Evolutionary conservation across 2,888 invertebrate species (phyloP).

Genomic region (Orchesella flavescens): DNA sequence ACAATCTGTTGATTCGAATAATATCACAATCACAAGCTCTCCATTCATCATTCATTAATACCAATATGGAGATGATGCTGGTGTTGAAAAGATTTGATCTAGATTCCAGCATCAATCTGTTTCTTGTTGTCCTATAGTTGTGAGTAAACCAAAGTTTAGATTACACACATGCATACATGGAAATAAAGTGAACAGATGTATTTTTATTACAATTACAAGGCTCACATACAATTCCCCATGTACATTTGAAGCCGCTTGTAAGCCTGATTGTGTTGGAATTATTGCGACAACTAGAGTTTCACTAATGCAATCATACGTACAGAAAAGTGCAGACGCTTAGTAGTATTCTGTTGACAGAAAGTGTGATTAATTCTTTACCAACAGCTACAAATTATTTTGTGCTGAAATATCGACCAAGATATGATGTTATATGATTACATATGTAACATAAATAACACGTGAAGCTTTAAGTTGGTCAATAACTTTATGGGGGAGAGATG

Average conservation of each 20-base stretch:
- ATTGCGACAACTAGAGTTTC: neutral
- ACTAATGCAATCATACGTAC: neutral
- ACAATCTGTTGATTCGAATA: conserved; percentile 24
- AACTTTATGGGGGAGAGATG: no score
- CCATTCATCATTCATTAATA: conserved; percentile 56
- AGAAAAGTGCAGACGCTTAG: neutral
- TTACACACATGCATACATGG: neutral
- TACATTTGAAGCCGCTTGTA: no score
- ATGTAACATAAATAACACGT: no score
- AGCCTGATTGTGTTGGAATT: neutral
- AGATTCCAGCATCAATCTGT: conserved; percentile 56
- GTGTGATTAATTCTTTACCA: conserved; percentile 11
- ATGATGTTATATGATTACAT: no score
- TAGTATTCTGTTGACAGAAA: neutral
- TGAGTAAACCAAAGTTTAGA: neutral
- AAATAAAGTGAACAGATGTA: conserved; percentile 14
- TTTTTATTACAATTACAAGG: neutral
- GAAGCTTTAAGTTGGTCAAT: no score
- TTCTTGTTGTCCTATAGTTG: conserved; percentile 41
- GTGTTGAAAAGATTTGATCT: conserved; percentile 42
- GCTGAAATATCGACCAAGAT: neutral
- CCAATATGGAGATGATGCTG: conserved; percentile 29
- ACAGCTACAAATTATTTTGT: conserved; percentile 1
- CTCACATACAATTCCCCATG: no score
- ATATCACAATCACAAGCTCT: conserved; percentile 36